Conservation (phyloP, 2,888 invertebrate species). For the Sipha maydis region DNA sequence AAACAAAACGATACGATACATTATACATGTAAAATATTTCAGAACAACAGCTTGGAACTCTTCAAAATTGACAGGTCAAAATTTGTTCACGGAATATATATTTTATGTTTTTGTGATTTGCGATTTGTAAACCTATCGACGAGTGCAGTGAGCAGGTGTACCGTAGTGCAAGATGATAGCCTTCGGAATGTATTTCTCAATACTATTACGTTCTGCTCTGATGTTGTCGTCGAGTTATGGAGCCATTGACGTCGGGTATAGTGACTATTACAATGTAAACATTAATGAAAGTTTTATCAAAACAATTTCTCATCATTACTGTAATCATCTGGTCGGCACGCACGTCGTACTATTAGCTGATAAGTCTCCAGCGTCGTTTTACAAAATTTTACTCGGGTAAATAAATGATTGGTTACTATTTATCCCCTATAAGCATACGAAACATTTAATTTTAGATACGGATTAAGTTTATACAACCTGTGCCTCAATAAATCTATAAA, state of each 20-base stretch:
- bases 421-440: too few relatives aligned
- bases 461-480: too few relatives aligned
- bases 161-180: not conserved
- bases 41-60: not conserved
- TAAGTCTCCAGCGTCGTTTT: not conserved
- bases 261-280: not conserved
- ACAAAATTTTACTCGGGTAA: conserved; percentile 30
- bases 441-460: too few relatives aligned
- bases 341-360: conserved; percentile 40
- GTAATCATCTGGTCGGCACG: not conserved
- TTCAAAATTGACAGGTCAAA: not conserved
- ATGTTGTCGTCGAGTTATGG: not conserved
- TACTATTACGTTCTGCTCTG: not conserved
- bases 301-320: conserved; percentile 40
- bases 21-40: not conserved
- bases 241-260: not conserved
- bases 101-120: not conserved
- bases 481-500: too few relatives aligned
- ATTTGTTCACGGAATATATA: not conserved
- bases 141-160: not conserved
- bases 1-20: not conserved
- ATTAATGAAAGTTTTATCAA: not conserved
- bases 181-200: not conserved
- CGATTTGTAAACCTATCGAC: not conserved
- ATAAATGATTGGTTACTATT: not conserved